A percentile compares a stretch with the other conserved stretches of the same genome.
Conservation (phyloP, 2,113 vertebrate species). For the Vidua chalybeata region DNA sequence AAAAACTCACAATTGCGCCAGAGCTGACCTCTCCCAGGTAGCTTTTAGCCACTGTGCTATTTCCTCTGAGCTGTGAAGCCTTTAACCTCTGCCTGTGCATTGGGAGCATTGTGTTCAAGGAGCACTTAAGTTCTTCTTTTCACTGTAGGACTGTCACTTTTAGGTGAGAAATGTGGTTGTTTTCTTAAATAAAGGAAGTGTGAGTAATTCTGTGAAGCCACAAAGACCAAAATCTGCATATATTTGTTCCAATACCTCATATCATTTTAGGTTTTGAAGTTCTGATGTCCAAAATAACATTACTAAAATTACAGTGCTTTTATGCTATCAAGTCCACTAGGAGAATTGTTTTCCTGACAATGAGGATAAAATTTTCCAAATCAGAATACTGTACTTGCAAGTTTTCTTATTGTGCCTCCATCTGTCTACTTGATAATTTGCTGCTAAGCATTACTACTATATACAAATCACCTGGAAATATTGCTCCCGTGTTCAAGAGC, state of each 20-base stretch:
- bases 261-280: background rate
- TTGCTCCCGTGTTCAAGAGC: background rate
- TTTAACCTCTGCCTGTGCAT: background rate
- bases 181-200: conserved; percentile 28
- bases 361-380: background rate
- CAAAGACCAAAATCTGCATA: background rate
- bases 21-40: background rate
- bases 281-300: background rate
- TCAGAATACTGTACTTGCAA: background rate
- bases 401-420: background rate
- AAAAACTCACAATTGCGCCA: background rate
- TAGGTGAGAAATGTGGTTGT: background rate
- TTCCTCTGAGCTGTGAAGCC: background rate
- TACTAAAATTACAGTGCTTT: background rate
- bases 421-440: background rate
- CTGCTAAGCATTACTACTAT: background rate
- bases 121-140: background rate
- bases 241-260: background rate
- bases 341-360: background rate
- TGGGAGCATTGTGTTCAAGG: background rate
- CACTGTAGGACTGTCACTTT: background rate
- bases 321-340: background rate
- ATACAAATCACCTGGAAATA: background rate
- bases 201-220: conserved; percentile 52
- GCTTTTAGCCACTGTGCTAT: background rate